Evolutionary conservation across 2,113 vertebrate genomes (phyloP), one percentile per base, ranked within the genome.

Genomic region (Dipodomys spectabilis): DNA sequence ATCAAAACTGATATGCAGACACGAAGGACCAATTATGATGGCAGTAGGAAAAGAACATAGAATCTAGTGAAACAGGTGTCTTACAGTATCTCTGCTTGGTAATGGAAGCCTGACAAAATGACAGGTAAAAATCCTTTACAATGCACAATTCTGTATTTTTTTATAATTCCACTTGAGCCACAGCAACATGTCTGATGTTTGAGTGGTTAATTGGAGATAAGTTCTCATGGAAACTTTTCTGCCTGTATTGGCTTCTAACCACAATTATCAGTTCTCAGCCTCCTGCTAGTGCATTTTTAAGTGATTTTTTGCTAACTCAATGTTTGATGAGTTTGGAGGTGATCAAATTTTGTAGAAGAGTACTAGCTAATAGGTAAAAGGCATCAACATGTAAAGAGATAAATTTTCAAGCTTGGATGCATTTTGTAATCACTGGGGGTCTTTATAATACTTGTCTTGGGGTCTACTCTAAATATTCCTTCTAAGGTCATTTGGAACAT

Each of bases 1-100:
- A 90, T 91, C 77, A 95, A 96, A 94, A 84, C 65, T 32, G 57
- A 49, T 67, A 64, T 73, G 44, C 25, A 72, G 65, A 77, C 19
- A 49, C 74, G 27, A 87, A 91, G 39, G 32, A 16, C 74, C 45
- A 88, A 53, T 90, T 90, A 92, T 13, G 25, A 57, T 82, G 53
- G 64, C 8, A 32, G 32, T 25, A 64, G 22, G 72, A 82, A 91
- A 12, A 35, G 30, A 87, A 71, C 16, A 10, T 27, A 60, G 27
- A 64, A 9, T 49, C 23, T 27, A 78, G 45, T 78, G 35, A 67
- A 77, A 11, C 1, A 65, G 27, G 27, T 15, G 13, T 86, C 60
- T 60, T 45, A 53, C 20, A 60, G 74, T 35, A n/a, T 25, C 87
- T 72, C 62, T 90, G 18, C 64, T 44, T 57, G 32, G 83, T 45